Conservation (phyloP, 2,113 vertebrate species). For the Gymnarchus niloticus region DNA sequence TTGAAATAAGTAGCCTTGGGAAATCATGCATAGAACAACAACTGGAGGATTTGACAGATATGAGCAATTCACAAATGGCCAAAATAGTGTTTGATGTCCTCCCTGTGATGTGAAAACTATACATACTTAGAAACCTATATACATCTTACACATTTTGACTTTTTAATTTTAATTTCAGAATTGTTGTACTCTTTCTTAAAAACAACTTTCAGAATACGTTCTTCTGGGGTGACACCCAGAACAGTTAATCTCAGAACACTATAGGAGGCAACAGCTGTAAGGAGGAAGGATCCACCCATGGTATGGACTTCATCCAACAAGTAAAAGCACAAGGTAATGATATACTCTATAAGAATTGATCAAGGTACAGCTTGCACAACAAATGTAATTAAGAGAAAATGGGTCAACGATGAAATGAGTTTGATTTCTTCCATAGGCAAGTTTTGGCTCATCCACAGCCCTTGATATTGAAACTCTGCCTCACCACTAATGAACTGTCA, state of each 20-base stretch:
- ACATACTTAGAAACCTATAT: too few relatives aligned
- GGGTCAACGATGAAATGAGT: slow-evolving; percentile 5
- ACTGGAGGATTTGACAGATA: background rate
- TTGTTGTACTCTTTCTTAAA: too few relatives aligned
- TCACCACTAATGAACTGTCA: background rate
- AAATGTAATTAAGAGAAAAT: background rate
- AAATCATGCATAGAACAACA: background rate
- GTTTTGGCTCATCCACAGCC: background rate
- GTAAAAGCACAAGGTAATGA: background rate
- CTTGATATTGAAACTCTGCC: background rate
- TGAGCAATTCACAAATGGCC: background rate
- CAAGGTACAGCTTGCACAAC: background rate
- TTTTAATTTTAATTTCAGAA: too few relatives aligned
- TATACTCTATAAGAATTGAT: background rate
- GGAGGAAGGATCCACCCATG: background rate
- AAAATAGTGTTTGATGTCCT: background rate
- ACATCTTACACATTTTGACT: too few relatives aligned
- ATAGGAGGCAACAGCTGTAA: background rate
- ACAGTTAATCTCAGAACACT: background rate
- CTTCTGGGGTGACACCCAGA: background rate
- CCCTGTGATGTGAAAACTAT: too few relatives aligned
- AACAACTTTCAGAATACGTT: too few relatives aligned
- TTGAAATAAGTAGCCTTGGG: background rate
- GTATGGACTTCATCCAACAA: background rate
- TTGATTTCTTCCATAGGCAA: background rate